Base-by-base conservation (phyloP, 2,888 invertebrate species). In the Drosophila cognata region DNA sequence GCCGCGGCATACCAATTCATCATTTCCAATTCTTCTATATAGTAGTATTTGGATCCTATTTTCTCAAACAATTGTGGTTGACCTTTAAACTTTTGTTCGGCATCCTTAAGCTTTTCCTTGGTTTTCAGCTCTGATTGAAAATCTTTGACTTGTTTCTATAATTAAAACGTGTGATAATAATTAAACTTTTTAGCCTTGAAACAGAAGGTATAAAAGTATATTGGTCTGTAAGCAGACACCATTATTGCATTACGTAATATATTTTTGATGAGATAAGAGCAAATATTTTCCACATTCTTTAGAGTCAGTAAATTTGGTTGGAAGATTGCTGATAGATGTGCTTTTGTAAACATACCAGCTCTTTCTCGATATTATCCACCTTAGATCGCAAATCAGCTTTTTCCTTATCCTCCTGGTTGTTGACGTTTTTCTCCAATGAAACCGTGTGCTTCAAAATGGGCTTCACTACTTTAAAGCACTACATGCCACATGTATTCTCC, bases 1-100 rank as follows among this genome's bases (percentile, higher is more conserved):
- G 10, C 63, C 0, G 63, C 63, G 3, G 6, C 61, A 29, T 36
- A 48, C 61, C 61, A 63, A 13, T 25, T 48, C 7, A 29, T 7
- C 21, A 0, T 4, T 8, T 0, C 5, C 0, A 6, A 1, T 1
- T 46, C 1, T 29, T 63, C 61, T 13, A 63, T 63, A n/a, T 61
- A 31, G 18, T 63, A 63, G 21, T 35, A 25, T 3, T 29, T 48
- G 5, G 51, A 21, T 7, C 11, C 36, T 4, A 71, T 56, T 11
- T 10, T 4, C 13, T 36, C 1, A 3, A 50, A 50, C 28, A 18
- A 18, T 18, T 25, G 2, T 18, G 8, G 5, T 29, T 10, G 28
- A 29, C 10, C 0, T 2, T 50, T 29, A 2, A 50, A 1, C 10
- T 10, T 10, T 29, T 1, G 28, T 18, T 50, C 28, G 28, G 18